These are phyloP conservation scores for Azorinus chamasolen DNA, from an alignment of 2,888 invertebrate species.

Conservation along the genomic window DNA sequence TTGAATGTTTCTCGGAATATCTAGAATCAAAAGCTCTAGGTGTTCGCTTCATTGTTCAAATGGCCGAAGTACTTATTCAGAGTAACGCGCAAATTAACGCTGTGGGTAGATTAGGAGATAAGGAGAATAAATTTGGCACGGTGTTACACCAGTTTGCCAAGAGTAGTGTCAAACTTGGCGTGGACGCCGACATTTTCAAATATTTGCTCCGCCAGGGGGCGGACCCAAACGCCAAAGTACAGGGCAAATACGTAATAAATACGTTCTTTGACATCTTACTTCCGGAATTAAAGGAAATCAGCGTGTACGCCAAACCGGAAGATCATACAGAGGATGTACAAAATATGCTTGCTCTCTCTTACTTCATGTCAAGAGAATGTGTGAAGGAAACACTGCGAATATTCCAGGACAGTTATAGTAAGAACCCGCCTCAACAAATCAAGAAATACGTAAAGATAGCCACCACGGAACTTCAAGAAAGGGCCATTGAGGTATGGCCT, in stretches of 20 bases:
- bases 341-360: conserved; percentile 61
- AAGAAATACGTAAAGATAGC: conserved; percentile 61
- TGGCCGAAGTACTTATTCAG: conserved; percentile 67
- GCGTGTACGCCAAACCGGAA: conserved; percentile 41
- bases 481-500: conserved; percentile 59
- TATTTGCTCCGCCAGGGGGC: conserved; percentile 76
- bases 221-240: conserved; percentile 68
- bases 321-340: conserved; percentile 61
- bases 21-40: conserved; percentile 68
- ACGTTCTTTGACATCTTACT: conserved; percentile 68
- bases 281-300: conserved; percentile 52
- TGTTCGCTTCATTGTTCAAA: conserved; percentile 65
- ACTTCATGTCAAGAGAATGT: conserved; percentile 61
- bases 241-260: conserved; percentile 71
- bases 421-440: conserved; percentile 55
- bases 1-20: conserved; percentile 69
- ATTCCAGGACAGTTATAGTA: conserved; percentile 54
- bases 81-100: conserved; percentile 57
- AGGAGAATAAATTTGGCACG: conserved; percentile 66
- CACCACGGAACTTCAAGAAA: conserved; percentile 44
- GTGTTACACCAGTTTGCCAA: conserved; percentile 77
- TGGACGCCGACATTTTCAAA: conserved; percentile 68
- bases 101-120: conserved; percentile 60
- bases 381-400: conserved; percentile 59
- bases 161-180: conserved; percentile 71